A percentile compares a stretch with the other conserved stretches of the same genome.
phyloP scores from a whole-genome alignment of 2,113 vertebrate genomes.

The Garra rufa region DNA sequence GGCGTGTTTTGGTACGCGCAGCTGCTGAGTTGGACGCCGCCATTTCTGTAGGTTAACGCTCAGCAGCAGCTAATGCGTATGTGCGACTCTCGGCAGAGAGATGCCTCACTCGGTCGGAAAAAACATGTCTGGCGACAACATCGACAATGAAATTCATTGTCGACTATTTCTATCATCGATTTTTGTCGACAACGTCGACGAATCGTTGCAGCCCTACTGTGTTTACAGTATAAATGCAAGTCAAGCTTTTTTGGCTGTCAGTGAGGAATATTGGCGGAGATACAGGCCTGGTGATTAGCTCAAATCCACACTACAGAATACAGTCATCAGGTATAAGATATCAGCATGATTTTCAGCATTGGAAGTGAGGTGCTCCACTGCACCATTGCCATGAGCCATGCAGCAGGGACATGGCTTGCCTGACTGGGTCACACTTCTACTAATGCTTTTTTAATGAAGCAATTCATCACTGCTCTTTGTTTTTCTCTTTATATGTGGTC shows the following conservation, averaged over 20 bases:
- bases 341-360: slow-evolving; percentile 50
- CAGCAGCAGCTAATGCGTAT: too few species aligned
- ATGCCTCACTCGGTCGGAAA: too few species aligned
- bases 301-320: not conserved
- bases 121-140: too few species aligned
- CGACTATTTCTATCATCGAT: too few species aligned
- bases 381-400: slow-evolving; percentile 30
- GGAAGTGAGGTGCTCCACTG: slow-evolving; percentile 46
- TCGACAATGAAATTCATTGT: too few species aligned
- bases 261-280: slow-evolving; percentile 13
- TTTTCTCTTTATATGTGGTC: slow-evolving; percentile 40
- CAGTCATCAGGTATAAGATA: slow-evolving; percentile 47
- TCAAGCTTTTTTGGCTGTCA: not conserved
- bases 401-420: slow-evolving; percentile 47
- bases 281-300: not conserved
- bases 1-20: too few species aligned
- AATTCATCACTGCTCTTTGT: slow-evolving; percentile 71
- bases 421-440: slow-evolving; percentile 67
- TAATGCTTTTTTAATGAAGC: slow-evolving; percentile 83
- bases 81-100: too few species aligned
- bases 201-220: too few species aligned
- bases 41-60: too few species aligned
- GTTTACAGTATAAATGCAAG: not conserved
- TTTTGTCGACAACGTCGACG: too few species aligned
- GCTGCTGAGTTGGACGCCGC: too few species aligned